Conservation (phyloP, 2,797 vertebrate genomes). For the Silurus lanzhouensis region DNA sequence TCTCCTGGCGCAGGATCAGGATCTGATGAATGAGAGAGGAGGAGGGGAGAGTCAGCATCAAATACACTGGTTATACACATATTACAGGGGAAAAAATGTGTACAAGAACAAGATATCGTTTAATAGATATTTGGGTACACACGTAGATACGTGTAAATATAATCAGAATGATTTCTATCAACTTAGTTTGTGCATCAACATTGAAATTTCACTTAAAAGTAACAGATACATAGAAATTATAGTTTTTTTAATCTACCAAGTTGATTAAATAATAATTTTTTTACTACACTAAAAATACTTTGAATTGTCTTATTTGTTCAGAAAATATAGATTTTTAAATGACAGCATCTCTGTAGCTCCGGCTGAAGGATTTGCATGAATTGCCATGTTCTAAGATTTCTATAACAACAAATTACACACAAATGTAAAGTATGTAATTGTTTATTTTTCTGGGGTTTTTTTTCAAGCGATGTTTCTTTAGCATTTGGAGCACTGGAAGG, state of each 20-base stretch:
- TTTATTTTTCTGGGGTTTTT: neutral
- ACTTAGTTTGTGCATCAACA: too few relatives aligned
- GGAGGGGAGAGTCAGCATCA: constrained; percentile 10
- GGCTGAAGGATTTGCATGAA: neutral
- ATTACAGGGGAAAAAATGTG: neutral
- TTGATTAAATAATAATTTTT: neutral
- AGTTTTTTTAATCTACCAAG: neutral
- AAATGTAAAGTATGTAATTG: neutral
- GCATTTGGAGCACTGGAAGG: neutral
- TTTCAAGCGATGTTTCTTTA: neutral
- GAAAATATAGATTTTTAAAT: neutral
- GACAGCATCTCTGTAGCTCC: neutral
- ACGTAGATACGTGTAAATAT: neutral
- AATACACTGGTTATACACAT: neutral
- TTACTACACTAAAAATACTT: neutral
- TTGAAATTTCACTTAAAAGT: too few relatives aligned
- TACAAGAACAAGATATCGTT: neutral
- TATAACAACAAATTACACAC: neutral
- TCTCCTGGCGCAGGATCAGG: neutral
- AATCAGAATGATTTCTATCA: neutral
- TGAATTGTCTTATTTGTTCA: neutral
- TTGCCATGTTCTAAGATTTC: neutral
- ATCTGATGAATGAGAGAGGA: constrained; percentile 6
- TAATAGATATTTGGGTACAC: neutral
- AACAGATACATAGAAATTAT: too few relatives aligned